phyloP scores from a whole-genome alignment of 2,113 vertebrate species.

The Turnix velox region DNA sequence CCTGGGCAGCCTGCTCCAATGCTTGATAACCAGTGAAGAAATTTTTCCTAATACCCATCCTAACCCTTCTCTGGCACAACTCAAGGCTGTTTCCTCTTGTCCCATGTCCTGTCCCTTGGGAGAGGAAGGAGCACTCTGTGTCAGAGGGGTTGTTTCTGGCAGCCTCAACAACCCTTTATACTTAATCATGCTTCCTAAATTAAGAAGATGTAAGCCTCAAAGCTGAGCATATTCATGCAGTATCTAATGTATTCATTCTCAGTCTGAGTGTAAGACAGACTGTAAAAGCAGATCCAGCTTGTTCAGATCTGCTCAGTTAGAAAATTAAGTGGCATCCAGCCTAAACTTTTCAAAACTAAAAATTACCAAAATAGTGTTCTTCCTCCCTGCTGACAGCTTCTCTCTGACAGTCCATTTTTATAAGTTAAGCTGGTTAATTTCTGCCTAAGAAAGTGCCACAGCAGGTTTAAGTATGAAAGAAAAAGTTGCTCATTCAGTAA shows the following conservation, averaged over 20 bases:
- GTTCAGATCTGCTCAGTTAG: constrained; percentile 39
- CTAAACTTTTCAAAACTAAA: constrained; percentile 27
- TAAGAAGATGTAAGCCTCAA: background rate
- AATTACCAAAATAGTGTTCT: background rate
- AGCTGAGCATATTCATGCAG: constrained; percentile 21
- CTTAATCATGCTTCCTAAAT: background rate
- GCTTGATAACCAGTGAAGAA: too few species aligned
- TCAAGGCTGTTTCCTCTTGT: too few species aligned
- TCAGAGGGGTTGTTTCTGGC: background rate
- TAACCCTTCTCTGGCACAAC: too few species aligned
- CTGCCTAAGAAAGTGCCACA: background rate
- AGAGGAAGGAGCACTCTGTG: background rate
- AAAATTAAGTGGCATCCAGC: constrained; percentile 52
- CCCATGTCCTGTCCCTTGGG: too few species aligned
- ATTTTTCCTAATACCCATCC: too few species aligned
- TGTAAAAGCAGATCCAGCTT: constrained; percentile 22
- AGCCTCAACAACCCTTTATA: background rate
- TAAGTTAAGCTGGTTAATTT: background rate
- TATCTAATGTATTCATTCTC: background rate
- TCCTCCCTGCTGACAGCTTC: background rate
- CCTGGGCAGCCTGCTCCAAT: too few species aligned
- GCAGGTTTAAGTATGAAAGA: background rate
- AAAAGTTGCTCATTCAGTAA: background rate
- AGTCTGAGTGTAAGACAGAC: background rate
- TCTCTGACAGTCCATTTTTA: background rate